phyloP scores from a whole-genome alignment of 2,888 invertebrate species.

The Neoaliturus tenellus region DNA sequence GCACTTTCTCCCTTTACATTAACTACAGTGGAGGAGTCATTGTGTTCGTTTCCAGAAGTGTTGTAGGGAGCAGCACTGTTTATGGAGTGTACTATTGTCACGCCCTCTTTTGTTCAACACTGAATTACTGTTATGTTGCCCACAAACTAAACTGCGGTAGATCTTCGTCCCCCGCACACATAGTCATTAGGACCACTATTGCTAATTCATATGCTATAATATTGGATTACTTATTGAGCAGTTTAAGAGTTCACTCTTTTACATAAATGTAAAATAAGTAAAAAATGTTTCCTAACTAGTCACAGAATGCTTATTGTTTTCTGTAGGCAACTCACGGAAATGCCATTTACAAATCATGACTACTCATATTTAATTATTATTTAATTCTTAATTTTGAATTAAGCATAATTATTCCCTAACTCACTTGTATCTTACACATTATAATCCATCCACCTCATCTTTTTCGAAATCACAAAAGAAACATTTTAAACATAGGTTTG shows the following conservation, averaged over 20 bases:
- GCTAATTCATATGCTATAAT: background rate
- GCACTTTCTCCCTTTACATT: background rate
- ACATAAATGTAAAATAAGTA: no score
- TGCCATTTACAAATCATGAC: no score
- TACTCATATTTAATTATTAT: no score
- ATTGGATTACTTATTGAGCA: background rate
- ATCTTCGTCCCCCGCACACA: constrained; percentile 14
- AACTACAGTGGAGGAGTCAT: background rate
- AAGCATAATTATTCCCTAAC: no score
- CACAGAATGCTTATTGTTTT: no score
- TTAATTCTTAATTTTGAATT: no score
- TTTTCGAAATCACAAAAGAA: no score
- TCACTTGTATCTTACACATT: no score
- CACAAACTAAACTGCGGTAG: background rate
- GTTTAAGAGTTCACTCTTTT: background rate
- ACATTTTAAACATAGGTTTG: no score
- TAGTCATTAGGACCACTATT: constrained; percentile 7
- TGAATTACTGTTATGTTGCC: constrained; percentile 33
- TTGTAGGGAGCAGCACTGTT: constrained; percentile 19
- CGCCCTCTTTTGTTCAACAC: constrained; percentile 41
- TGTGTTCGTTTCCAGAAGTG: constrained; percentile 28
- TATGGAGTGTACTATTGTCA: constrained; percentile 31
- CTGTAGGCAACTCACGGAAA: no score
- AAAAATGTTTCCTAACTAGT: no score
- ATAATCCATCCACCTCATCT: no score